phyloP scores from a whole-genome alignment of 2,113 vertebrate species.

The Phycodurus eques region DNA sequence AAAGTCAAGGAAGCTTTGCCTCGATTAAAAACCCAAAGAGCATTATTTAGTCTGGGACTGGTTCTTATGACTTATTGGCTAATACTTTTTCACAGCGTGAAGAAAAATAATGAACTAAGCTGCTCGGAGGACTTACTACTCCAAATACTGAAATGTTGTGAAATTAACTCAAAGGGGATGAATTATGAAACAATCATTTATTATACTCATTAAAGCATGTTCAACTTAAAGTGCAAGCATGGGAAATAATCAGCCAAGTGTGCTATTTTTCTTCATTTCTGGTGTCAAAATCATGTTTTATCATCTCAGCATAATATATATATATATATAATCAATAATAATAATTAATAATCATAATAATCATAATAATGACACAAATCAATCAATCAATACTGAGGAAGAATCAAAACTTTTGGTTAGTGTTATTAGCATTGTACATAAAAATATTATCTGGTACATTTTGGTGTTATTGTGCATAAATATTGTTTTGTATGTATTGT shows the following conservation, averaged over 20 bases:
- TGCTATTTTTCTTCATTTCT: too few relatives aligned
- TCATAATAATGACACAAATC: neutral
- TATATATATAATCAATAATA: too few relatives aligned
- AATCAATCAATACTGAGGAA: too few relatives aligned
- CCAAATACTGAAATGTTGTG: neutral
- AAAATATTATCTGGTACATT: neutral
- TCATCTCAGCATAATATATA: too few relatives aligned
- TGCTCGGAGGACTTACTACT: neutral
- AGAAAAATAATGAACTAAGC: neutral
- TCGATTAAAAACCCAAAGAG: constrained; percentile 2
- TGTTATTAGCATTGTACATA: neutral
- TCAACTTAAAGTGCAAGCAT: too few relatives aligned
- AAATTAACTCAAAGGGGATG: neutral
- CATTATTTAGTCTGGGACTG: constrained; percentile 3
- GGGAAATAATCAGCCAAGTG: too few relatives aligned
- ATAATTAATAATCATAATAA: too few relatives aligned
- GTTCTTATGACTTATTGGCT: neutral
- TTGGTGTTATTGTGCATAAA: neutral
- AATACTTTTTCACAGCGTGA: neutral
- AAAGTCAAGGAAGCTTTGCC: neutral
- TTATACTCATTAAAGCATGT: neutral
- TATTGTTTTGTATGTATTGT: too few relatives aligned
- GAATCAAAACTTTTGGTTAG: too few relatives aligned
- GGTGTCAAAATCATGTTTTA: too few relatives aligned
- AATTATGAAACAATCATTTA: neutral